Base-by-base conservation (phyloP, 1,140 invertebrate species). In the Sycophila sp. region DNA sequence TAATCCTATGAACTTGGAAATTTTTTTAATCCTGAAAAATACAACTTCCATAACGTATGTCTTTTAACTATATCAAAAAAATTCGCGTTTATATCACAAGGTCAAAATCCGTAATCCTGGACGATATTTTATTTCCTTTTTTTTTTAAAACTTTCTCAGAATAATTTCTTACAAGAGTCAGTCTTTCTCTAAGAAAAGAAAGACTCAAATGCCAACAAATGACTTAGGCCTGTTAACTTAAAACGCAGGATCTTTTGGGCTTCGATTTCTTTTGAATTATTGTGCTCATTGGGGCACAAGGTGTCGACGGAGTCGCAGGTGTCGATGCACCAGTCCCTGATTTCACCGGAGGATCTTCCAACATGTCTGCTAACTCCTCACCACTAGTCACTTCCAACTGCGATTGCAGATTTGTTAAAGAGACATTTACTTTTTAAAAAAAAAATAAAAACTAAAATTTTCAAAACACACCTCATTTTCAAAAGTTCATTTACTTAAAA, bases 301-400 rank as follows among this genome's bases (percentile, higher is more conserved):
- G 81, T 73, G 81, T 83, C 66, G 81, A 83, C 26, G 83, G 83
- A 76, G 82, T 84, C 68, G 76, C 79, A 68, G 81, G 81, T 62
- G 82, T 84, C 72, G 81, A 80, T 45, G 78, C 71, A 58, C 77
- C 80, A 71, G 77, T 75, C 65, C 82, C 81, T 80, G 80, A 81
- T 75, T 81, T 79, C 64, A 73, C 79, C 62, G 83, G 80, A 77
- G 82, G 81, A 70, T 83, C 83, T 79, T 84, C 82, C 81, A 84
- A 77, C 81, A 81, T 83, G 73, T 84, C 83, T 64, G 82, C 78
- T 77, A 84, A 78, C 71, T 84, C 83, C 59, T 83, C 83, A 38
- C 82, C 82, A 74, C 78, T 81, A 81, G 81, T 84, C 76, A 84
- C 80, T 81, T 84, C 83, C 80, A 83, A 82, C 83, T 84, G 75